Evolutionary conservation across 1,140 invertebrate genomes (phyloP), one percentile per base, ranked within the genome.

Genomic region (Arctopsyche grandis): DNA sequence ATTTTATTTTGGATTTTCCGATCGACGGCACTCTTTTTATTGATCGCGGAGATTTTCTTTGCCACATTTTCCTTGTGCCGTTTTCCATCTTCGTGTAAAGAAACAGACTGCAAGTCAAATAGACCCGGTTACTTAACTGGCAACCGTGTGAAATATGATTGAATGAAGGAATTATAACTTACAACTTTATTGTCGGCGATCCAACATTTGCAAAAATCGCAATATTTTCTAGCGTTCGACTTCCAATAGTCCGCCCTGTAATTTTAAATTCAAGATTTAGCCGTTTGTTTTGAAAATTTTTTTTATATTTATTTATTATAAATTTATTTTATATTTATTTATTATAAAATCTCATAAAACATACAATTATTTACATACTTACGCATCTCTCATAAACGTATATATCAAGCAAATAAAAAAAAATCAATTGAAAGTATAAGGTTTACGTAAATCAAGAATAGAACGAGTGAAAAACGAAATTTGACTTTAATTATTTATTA

Each of bases 181-280:
- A 96, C 95, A 58, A 97, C 94, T 91, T 97, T 98, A 86, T 99
- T 99, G 88, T 99, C 97, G 73, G 96, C 94, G 83, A 98, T 94
- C 97, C 98, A 99, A 86, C 97, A 98, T 88, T 99, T 99, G 87
- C 98, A 99, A 87, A 97, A 97, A 83, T 99, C 97, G 85, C 98
- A 99, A 86, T 94, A 99, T 86, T 99, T 99, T 75, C 96, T 92
- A 0, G 95, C 95, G 83, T 97, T 93, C 29, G 97, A 99, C 88
- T 98, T 97, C 98, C 98, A 99, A 86, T 97, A 99, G 83, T 98
- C 97, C 7, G 98, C 93, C 98, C 94, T 96, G 83, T 19, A 89
- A 78, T 26, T 52, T 22, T 52, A 73, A 60, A 73, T 60, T 26
- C 14, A 4, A 69, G 26, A 69, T 63, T 63, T 19, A 63, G 16